Conservation (phyloP, 1,140 invertebrate genomes). For the Formica exsecta region DNA sequence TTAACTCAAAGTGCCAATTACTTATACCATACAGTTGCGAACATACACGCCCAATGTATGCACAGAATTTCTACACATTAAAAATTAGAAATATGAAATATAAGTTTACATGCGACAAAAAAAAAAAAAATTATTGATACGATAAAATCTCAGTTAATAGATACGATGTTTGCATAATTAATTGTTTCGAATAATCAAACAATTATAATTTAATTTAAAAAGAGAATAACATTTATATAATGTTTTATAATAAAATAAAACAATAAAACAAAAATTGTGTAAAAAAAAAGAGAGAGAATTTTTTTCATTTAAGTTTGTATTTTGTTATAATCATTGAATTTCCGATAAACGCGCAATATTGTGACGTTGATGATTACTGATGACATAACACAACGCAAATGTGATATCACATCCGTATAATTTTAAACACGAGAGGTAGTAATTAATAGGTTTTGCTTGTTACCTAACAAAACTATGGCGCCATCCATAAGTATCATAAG, state of each 20-base stretch:
- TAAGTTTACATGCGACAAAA: slow-evolving; percentile 15
- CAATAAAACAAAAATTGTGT: not conserved
- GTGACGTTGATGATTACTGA: not conserved
- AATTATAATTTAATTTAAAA: slow-evolving; percentile 1
- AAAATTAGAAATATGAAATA: not conserved
- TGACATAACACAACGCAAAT: not conserved
- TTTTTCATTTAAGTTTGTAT: not conserved
- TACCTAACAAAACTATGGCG: slow-evolving; percentile 44
- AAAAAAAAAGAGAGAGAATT: not conserved
- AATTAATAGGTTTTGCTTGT: slow-evolving; percentile 30
- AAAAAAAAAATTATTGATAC: not conserved
- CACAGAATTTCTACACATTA: not conserved
- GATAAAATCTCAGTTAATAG: not conserved
- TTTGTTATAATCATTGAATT: not conserved
- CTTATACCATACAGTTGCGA: not conserved
- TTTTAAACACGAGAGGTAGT: slow-evolving; percentile 4
- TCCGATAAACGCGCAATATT: slow-evolving; percentile 1
- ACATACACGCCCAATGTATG: too few relatives aligned
- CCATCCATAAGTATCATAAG: not conserved
- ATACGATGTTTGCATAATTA: not conserved
- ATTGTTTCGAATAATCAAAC: not conserved
- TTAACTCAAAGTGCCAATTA: slow-evolving; percentile 21
- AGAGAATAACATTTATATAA: not conserved
- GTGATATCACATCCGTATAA: slow-evolving; percentile 32
- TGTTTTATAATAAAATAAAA: not conserved